Evolutionary conservation across 2,113 vertebrate genomes (phyloP), one percentile per base, ranked within the genome.

Genomic region (Brevimyrus niger): DNA sequence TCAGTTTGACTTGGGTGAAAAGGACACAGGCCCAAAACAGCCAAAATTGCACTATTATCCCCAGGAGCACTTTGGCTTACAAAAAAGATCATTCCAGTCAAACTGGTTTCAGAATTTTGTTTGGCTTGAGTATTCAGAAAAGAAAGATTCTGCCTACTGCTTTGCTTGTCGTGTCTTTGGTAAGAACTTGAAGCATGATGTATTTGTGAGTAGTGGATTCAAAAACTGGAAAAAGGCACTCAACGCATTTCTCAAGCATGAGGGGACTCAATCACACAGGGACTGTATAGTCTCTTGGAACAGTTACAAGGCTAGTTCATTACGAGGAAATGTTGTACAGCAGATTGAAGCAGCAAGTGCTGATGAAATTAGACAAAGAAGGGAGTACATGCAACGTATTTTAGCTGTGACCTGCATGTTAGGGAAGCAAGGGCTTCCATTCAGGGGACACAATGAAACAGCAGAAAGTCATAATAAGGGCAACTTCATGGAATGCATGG

Each of bases 41-140:
- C 1, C 76, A 82, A 42, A 38, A 82, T 82, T 82, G 38, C 76
- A 35, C 27, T 42, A 82, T 82, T 82, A 82, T 42, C 35, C 76
- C 35, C 76, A 82, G 38, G 76, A 82, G 76, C 76, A 38, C 76
- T 42, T 44, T 82, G 76, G 42, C 76, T 38, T 42, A 82, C 38
- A 82, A 82, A 82, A 82, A 44, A 82, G 76, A 82, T 82, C 76
- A 82, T 82, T 82, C 76, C 38, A 82, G 76, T 42, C 4, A 82
- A 82, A 42, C 35, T 82, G 76, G 76, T 82, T 82, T 42, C 76
- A 82, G 76, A 21, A 15, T 82, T 44, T 82, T 44, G 35, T 35
- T 38, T 82, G 38, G 76, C 35, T 82, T 35, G 76, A 82, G 11
- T 82, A 42, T 38, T 82, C 76, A 38, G 27, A 82, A 42, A 82